Evolutionary conservation across 2,888 invertebrate genomes (phyloP).

Genomic region (Luperina testacea): DNA sequence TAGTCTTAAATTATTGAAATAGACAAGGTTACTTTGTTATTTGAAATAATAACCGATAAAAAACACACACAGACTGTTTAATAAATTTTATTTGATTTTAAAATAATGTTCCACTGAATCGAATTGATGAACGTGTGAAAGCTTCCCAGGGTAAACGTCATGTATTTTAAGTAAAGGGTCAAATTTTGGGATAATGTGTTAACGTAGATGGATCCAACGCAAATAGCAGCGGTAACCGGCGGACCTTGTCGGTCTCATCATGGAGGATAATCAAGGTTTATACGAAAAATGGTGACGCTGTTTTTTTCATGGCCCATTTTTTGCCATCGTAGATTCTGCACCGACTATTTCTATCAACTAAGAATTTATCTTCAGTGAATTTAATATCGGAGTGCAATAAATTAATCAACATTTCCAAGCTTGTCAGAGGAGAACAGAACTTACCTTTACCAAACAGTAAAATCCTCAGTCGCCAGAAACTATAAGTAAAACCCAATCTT

Average conservation of each 20-base stretch:
- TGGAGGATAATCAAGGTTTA: constrained; percentile 66
- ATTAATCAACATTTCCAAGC: neutral
- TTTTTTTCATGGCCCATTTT: constrained; percentile 25
- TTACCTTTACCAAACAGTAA: neutral
- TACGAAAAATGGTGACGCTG: constrained; percentile 38
- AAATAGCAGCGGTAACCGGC: constrained; percentile 77
- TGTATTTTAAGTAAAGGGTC: constrained; percentile 77
- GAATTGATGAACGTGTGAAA: constrained; percentile 73
- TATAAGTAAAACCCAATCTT: neutral
- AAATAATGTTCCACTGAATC: constrained; percentile 58
- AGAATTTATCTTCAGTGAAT: neutral
- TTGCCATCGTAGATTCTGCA: constrained; percentile 1
- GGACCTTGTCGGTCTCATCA: constrained; percentile 72
- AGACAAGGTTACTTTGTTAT: neutral
- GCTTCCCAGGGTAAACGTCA: constrained; percentile 72
- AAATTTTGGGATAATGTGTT: constrained; percentile 80
- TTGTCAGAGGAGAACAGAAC: neutral
- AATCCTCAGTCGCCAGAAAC: neutral
- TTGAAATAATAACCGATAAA: neutral
- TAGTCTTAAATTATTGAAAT: neutral
- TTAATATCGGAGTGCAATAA: neutral
- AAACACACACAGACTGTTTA: neutral
- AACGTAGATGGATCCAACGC: constrained; percentile 72
- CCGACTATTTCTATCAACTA: neutral
- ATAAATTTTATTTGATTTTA: constrained; percentile 3